Base-by-base conservation (phyloP, 2,113 vertebrate genomes). In the Athene noctua region DNA sequence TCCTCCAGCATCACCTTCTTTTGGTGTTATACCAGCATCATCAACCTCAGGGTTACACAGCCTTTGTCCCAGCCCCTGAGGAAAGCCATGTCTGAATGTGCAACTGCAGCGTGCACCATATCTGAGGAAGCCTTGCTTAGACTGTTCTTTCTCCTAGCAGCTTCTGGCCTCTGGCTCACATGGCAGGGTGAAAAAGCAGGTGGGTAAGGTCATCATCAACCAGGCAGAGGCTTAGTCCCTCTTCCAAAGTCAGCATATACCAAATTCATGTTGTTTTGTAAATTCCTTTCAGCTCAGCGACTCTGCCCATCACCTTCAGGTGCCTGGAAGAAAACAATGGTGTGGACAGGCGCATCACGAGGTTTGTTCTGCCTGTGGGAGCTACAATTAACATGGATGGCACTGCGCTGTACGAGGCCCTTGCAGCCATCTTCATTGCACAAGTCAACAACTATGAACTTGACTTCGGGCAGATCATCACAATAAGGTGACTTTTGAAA, bases 301-400 rank as follows among this genome's bases (percentile, higher is more conserved):
- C 99, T 4, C 98, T 99, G 80, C 99, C 99, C 80, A 99, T 99
- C 95, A 99, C 99, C 49, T 99, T 99, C 97, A 99, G 98, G 75
- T 99, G 99, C 97, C 97, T 99, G 75, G 99, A 99, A 87, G 99
- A 99, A 92, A 99, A 99, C 97, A 99, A 99, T 23, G 98, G 97
- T 1, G 99, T 99, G 90, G 99, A 99, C 94, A 99, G 99, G 62
- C 98, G 99, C 73, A 98, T 99, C 97, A 99, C 99, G 1, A 98
- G 99, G 46, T 99, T 99, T 23, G 98, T 99, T 42, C 98, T 99
- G 80, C 99, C 99, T 0, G 99, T 99, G 93, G 99, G 99, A 19
- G 99, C 99, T 95, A 99, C 99, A 4, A 99, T 99, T 94, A 99
- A 99, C 98, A 99, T 99, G 99, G 99, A 99, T 6, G 99, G 99